These are phyloP conservation scores for Rhysida immarginata DNA, from an alignment of 1,140 invertebrate genomes.

Conservation along the genomic window DNA sequence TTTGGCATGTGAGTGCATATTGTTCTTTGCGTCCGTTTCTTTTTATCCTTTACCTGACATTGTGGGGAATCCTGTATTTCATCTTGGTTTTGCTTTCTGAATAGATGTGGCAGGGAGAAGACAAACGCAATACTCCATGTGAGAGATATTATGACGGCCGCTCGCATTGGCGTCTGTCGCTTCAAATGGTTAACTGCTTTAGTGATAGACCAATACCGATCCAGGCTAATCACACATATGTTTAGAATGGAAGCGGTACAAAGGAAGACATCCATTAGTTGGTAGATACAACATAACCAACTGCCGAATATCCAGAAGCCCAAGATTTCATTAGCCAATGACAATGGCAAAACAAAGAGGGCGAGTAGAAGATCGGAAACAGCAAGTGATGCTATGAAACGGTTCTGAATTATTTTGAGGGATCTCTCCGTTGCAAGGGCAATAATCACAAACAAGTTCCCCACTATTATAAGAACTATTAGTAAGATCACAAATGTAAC, in stretches of 20 bases:
- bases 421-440: conserved; percentile 89
- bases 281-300: conserved; percentile 86
- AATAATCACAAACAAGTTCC: conserved; percentile 93
- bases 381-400: conserved; percentile 92
- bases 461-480: conserved; percentile 93
- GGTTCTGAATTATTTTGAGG: conserved; percentile 91
- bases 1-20: no score
- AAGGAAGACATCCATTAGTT: conserved; percentile 87
- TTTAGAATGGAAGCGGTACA: conserved; percentile 95
- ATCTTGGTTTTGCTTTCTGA: conserved; percentile 69
- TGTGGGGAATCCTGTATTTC: conserved; percentile 56
- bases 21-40: no score
- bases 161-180: conserved; percentile 76
- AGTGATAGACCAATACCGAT: conserved; percentile 94
- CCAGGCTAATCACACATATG: conserved; percentile 85
- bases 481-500: conserved; percentile 77
- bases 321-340: conserved; percentile 89
- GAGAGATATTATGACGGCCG: conserved; percentile 79
- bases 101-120: conserved; percentile 86
- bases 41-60: conserved; percentile 77
- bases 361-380: conserved; percentile 91
- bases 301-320: conserved; percentile 92
- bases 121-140: conserved; percentile 88
- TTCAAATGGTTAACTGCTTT: conserved; percentile 90
- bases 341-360: conserved; percentile 92